Conservation (phyloP, 2,113 vertebrate genomes). For the Laterallus jamaicensis region DNA sequence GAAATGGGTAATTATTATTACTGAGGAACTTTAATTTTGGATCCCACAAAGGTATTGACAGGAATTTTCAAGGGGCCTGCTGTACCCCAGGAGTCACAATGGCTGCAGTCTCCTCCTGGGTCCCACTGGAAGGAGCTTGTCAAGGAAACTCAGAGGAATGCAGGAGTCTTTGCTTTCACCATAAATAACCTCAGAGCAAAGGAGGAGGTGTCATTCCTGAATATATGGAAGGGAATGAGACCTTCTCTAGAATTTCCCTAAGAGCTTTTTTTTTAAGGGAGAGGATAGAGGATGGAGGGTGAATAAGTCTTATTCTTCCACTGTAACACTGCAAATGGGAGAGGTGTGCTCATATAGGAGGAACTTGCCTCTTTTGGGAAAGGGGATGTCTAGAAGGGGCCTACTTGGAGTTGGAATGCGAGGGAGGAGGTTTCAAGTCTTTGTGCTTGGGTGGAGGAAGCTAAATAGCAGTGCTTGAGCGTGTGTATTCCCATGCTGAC, state of each 20-base stretch:
- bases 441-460: background rate
- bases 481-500: background rate
- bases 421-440: background rate
- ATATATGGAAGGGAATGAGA: background rate
- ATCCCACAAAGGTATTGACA: background rate
- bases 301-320: background rate
- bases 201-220: background rate
- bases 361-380: background rate
- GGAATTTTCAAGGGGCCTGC: background rate
- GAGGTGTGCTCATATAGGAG: background rate
- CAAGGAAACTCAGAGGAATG: background rate
- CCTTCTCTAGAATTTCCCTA: background rate
- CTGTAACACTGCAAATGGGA: background rate
- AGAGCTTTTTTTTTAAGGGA: background rate
- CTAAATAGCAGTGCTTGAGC: background rate
- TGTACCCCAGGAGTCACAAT: background rate
- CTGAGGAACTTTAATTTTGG: background rate
- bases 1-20: background rate
- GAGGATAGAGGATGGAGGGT: background rate
- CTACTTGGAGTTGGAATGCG: background rate
- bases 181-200: background rate
- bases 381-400: background rate
- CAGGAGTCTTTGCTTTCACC: background rate
- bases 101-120: background rate
- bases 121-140: background rate